phyloP scores from a whole-genome alignment of 2,888 invertebrate species.

The Cacoxenus indagator region DNA sequence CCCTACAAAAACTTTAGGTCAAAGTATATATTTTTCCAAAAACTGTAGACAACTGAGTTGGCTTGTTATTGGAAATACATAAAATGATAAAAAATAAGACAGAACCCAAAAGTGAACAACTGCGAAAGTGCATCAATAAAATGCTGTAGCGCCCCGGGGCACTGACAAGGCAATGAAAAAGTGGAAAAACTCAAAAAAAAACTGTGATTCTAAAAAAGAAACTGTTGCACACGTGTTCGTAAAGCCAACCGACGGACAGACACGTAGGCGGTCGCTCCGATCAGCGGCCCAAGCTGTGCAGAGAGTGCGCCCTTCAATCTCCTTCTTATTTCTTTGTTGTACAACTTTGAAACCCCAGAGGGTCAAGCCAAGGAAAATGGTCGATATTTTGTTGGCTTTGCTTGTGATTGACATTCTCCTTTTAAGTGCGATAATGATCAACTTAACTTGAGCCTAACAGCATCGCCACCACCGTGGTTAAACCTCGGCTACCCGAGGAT shows the following conservation, averaged over 20 bases:
- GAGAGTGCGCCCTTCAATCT: not conserved
- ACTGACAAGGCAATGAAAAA: not conserved
- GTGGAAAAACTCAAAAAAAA: not conserved
- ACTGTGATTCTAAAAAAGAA: slow-evolving; percentile 26
- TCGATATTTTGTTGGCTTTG: not conserved
- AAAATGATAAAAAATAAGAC: not conserved
- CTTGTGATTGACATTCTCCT: not conserved
- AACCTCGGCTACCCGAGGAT: not conserved
- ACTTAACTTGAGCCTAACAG: not conserved
- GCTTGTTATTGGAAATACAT: slow-evolving; percentile 14
- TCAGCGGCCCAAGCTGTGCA: slow-evolving; percentile 36
- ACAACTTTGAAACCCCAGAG: not conserved
- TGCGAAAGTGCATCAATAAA: not conserved
- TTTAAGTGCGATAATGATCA: slow-evolving; percentile 10
- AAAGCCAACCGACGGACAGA: slow-evolving; percentile 50
- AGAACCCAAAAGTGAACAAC: not conserved
- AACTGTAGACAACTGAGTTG: too few species aligned
- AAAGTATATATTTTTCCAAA: not conserved
- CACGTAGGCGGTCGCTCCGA: slow-evolving; percentile 36
- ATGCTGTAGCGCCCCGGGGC: not conserved
- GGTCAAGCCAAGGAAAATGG: not conserved
- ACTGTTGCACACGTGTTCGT: slow-evolving; percentile 58
- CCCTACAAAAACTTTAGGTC: slow-evolving; percentile 18
- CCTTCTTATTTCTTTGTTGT: slow-evolving; percentile 25
- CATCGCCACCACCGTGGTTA: not conserved